Evolutionary conservation across 2,113 vertebrate species (phyloP).

Genomic region (Neodon shergylaensis): DNA sequence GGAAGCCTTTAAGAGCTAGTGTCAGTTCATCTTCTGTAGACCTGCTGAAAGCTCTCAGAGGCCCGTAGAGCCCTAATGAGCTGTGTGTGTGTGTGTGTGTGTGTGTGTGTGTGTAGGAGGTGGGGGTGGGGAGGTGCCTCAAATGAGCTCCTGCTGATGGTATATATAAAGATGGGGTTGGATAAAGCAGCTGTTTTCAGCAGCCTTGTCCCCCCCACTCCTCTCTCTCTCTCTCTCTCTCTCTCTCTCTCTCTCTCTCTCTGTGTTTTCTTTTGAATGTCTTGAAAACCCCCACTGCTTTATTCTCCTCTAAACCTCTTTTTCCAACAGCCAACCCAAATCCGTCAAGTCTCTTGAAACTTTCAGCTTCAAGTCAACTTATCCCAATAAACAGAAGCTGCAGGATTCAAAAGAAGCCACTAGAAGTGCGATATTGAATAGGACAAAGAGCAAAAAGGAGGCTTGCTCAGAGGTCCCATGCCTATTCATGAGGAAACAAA

Average conservation of each 20-base stretch:
- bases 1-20: background rate
- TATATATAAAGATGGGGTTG: slow-evolving; percentile 14
- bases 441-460: slow-evolving; percentile 24
- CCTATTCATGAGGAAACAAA: slow-evolving; percentile 62
- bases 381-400: slow-evolving; percentile 51
- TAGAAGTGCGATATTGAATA: slow-evolving; percentile 13
- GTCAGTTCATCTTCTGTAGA: background rate
- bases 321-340: slow-evolving; percentile 47
- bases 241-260: background rate
- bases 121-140: background rate
- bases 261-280: background rate
- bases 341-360: slow-evolving; percentile 43
- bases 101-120: background rate
- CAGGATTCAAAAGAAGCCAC: slow-evolving; percentile 54
- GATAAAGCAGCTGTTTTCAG: slow-evolving; percentile 30
- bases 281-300: slow-evolving; percentile 36
- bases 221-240: too few species aligned
- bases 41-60: background rate
- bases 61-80: slow-evolving; percentile 10
- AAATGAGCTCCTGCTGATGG: slow-evolving; percentile 33
- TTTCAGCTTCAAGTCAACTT: slow-evolving; percentile 45
- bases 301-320: slow-evolving; percentile 47
- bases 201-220: too few species aligned
- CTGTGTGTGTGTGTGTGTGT: background rate
- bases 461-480: background rate